Percentiles rank a stretch among this genome's conserved stretches.
Evolutionary conservation across 2,113 vertebrate genomes (phyloP).

Genomic region (Myiopsitta monachus): DNA sequence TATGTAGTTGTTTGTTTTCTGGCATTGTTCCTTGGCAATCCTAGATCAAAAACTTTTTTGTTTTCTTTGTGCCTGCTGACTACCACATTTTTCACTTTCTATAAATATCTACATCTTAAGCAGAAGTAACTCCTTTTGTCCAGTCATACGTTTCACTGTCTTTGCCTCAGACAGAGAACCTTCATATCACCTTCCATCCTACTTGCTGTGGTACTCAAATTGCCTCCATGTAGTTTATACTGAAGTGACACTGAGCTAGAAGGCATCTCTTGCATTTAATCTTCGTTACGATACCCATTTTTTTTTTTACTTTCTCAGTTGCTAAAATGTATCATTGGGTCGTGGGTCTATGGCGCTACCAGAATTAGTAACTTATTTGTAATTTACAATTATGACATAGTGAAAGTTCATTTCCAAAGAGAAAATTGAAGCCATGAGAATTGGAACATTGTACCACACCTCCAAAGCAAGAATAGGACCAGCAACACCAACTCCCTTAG

Average conservation of each 20-base stretch:
- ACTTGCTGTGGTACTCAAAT: not conserved
- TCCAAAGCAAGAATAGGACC: not conserved
- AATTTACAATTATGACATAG: not conserved
- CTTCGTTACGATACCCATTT: not conserved
- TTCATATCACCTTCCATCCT: not conserved
- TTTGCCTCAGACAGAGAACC: not conserved
- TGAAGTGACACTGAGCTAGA: not conserved
- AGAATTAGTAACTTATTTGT: not conserved
- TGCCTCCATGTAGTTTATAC: not conserved
- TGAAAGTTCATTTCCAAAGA: not conserved
- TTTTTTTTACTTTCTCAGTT: not conserved
- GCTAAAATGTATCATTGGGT: not conserved
- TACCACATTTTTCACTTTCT: not conserved
- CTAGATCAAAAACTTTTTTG: not conserved
- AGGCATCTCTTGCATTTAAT: not conserved
- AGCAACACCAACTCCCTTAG: not conserved
- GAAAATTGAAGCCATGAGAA: not conserved
- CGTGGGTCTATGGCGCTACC: not conserved
- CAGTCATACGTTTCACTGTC: not conserved
- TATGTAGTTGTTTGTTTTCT: not conserved
- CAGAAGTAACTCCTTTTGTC: not conserved
- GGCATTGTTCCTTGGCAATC: not conserved
- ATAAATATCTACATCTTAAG: not conserved
- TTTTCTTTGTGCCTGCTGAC: not conserved
- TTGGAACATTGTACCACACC: not conserved